These are phyloP conservation scores for Tuberolachnus salignus DNA, from an alignment of 2,888 invertebrate species.

Conservation along the genomic window DNA sequence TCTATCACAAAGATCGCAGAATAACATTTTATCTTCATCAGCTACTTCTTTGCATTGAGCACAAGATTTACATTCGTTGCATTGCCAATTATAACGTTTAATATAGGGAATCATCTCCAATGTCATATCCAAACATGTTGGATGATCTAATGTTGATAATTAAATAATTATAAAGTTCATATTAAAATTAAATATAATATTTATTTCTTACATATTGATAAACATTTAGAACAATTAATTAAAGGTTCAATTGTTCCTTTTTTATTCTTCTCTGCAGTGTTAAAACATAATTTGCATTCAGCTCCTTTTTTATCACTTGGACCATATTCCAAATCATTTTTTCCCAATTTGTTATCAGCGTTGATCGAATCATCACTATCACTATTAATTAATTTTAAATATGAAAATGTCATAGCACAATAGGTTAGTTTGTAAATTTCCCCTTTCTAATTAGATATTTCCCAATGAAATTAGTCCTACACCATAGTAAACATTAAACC, in stretches of 20 bases:
- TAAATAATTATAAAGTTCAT: neutral
- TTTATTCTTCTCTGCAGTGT: slow-evolving; percentile 64
- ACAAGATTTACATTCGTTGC: slow-evolving; percentile 91
- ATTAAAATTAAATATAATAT: neutral
- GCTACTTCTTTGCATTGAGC: slow-evolving; percentile 80
- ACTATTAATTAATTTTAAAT: slow-evolving; percentile 53
- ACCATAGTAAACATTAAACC: slow-evolving; percentile 20
- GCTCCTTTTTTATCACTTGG: slow-evolving; percentile 53
- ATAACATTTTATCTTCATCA: slow-evolving; percentile 90
- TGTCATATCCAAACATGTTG: slow-evolving; percentile 83
- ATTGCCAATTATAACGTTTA: slow-evolving; percentile 89
- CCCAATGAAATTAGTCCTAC: slow-evolving; percentile 39
- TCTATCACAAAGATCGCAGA: slow-evolving; percentile 92
- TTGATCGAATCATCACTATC: slow-evolving; percentile 51
- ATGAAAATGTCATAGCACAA: slow-evolving; percentile 22
- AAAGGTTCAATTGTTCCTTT: slow-evolving; percentile 66
- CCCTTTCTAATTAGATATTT: slow-evolving; percentile 27
- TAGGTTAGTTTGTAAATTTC: slow-evolving; percentile 38
- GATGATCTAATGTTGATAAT: slow-evolving; percentile 68
- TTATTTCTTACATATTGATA: slow-evolving; percentile 67
- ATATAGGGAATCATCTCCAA: slow-evolving; percentile 82
- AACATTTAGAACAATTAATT: slow-evolving; percentile 70
- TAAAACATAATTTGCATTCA: slow-evolving; percentile 65
- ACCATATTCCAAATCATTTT: slow-evolving; percentile 38
- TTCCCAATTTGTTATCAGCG: slow-evolving; percentile 32